Evolutionary conservation across 2,797 vertebrate species (phyloP).

Genomic region (Kryptolebias ocellatus): DNA sequence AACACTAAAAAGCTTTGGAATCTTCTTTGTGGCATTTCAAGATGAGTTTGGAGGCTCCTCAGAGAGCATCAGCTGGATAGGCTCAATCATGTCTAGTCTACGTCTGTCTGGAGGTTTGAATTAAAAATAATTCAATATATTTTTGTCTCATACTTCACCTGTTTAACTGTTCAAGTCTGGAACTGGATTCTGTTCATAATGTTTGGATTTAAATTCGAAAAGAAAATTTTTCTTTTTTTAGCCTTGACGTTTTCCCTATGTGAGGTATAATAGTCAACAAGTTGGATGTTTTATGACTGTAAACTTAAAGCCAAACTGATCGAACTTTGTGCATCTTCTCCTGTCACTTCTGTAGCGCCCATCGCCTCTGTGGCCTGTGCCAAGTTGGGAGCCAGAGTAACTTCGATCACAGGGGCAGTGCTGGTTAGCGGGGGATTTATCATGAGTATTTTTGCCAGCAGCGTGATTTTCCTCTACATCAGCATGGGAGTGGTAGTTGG

Average conservation of each 20-base stretch:
- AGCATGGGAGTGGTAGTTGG: conserved; percentile 92
- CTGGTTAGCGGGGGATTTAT: conserved; percentile 88
- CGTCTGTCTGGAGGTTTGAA: conserved; percentile 88
- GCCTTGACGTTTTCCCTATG: too few relatives aligned
- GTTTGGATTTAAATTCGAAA: too few relatives aligned
- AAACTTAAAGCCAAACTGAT: neutral
- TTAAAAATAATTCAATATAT: neutral
- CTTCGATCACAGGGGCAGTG: conserved; percentile 84
- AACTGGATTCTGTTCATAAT: neutral
- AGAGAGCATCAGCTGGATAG: conserved; percentile 92
- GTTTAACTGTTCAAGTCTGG: neutral
- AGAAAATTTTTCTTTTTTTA: too few relatives aligned
- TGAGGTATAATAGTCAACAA: too few relatives aligned
- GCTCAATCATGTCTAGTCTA: conserved; percentile 93
- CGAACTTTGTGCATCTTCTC: conserved; percentile 7
- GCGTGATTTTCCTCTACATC: conserved; percentile 88
- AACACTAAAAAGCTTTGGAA: conserved; percentile 90
- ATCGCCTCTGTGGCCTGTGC: conserved; percentile 84
- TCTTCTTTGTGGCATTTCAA: conserved; percentile 94
- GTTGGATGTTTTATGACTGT: neutral
- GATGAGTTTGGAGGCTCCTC: conserved; percentile 91
- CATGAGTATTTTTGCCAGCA: conserved; percentile 88
- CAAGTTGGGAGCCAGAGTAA: conserved; percentile 81
- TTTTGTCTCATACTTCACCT: neutral
- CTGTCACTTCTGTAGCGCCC: conserved; percentile 77